Percentiles rank a stretch among this genome's conserved stretches.
Evolutionary conservation across 2,113 vertebrate species (phyloP).

Genomic region (Bambusicola thoracicus): DNA sequence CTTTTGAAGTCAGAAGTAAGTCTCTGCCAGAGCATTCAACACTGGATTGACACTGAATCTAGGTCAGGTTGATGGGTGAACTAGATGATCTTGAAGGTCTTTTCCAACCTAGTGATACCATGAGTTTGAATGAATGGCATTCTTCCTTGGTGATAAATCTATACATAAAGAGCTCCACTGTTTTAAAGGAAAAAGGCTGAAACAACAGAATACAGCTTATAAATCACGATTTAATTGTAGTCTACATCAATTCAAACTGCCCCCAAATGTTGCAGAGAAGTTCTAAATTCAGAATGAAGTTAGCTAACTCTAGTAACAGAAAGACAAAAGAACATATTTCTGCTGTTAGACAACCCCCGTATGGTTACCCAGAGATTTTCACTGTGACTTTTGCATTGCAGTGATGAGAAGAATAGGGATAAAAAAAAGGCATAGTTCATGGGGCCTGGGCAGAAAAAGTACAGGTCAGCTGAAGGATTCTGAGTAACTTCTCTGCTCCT

Average conservation of each 20-base stretch:
- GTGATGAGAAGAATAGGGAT: background rate
- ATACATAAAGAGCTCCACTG: background rate
- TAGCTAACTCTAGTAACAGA: background rate
- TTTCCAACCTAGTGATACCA: background rate
- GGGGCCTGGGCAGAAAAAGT: background rate
- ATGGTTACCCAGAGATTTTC: background rate
- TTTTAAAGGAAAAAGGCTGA: background rate
- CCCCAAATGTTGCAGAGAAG: background rate
- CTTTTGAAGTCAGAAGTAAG: background rate
- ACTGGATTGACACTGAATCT: background rate
- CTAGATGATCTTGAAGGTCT: background rate
- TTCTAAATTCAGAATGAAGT: background rate
- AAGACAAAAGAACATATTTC: background rate
- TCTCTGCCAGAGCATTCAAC: background rate
- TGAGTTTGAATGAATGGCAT: background rate
- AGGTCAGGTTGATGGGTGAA: background rate
- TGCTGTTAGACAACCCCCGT: background rate
- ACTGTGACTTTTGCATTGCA: background rate
- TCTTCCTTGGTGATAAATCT: background rate
- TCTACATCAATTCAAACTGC: background rate
- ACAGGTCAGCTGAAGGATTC: background rate
- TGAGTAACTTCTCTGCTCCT: background rate
- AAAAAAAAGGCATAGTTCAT: fast-evolving
- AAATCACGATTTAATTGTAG: background rate
- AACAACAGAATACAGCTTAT: background rate